Evolutionary conservation across 2,888 invertebrate genomes (phyloP), one percentile per base, ranked within the genome.

Genomic region (Cryptosula pallasiana): DNA sequence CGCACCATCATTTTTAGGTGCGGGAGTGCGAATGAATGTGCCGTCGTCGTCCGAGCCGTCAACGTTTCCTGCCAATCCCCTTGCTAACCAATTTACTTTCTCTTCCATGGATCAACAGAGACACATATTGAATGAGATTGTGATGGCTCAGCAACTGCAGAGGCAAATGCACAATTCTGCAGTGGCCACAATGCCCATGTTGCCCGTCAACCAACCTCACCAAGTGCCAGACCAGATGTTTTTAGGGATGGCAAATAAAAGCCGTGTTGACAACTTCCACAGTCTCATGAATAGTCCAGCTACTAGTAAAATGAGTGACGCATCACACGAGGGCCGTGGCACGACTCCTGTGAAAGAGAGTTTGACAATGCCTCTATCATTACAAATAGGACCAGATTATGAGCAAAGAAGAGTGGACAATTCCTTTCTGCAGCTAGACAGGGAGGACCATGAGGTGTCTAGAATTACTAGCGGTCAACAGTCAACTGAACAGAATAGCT

Each of bases 1-100:
- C n/a, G 5, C 63, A 32, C 29, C 63, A 3, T 32, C 63, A 27
- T 63, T 25, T n/a, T 32, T 32, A 3, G 34, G 63, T 34, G 32
- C 63, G 2, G 34, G 32, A 16, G 13, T 34, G 3, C 63, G 27
- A 5, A 9, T 63, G 3, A 63, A 63, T 27, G 9, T 32, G 13
- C 32, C 9, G 63, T 63, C 63, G 63, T 63, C 63, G 63, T 63
- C 63, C 63, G 63, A 63, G 63, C 63, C 63, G 63, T 32, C 63
- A 13, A 9, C 63, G 3, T 63, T 63, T 32, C 63, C 27, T 27
- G 5, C 3, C n/a, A 57, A 57, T 23, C 5, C 63, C 3, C 32
- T 63, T 5, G 3, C 63, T 13, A 63, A 32, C 32, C 63, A 63
- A n/a, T 63, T 63, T 9, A 13, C 20, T 13, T 32, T 63, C 13